Evolutionary conservation across 2,888 invertebrate species (phyloP).

Genomic region (Sclerodermus sp.): DNA sequence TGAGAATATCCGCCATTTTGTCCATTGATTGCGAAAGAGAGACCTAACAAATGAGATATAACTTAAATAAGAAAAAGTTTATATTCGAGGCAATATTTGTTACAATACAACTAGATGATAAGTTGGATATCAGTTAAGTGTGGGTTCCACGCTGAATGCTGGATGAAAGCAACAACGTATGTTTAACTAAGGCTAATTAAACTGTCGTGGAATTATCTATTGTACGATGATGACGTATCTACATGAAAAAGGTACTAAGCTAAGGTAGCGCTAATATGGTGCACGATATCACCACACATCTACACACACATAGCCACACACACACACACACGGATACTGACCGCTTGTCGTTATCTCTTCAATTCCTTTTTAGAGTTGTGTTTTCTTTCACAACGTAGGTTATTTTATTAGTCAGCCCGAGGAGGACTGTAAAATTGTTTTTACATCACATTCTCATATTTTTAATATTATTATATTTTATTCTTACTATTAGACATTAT

Average conservation of each 20-base stretch:
- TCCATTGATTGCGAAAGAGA: constrained; percentile 11
- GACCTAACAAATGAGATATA: constrained; percentile 27
- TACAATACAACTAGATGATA: constrained; percentile 51
- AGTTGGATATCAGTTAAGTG: constrained; percentile 36
- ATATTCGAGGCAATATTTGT: constrained; percentile 57
- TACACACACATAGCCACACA: no score
- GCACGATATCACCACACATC: no score
- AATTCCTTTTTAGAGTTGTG: constrained; percentile 19
- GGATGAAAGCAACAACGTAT: no score
- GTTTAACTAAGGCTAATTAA: no score
- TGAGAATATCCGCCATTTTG: no score
- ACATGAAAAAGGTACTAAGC: constrained; percentile 26
- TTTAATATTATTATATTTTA: constrained; percentile 19
- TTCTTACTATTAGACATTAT: neutral
- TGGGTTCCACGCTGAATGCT: no score
- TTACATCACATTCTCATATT: constrained; percentile 32
- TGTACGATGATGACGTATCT: constrained; percentile 4
- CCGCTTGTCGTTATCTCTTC: constrained; percentile 11
- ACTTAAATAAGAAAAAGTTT: constrained; percentile 42
- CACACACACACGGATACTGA: no score
- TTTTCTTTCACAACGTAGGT: constrained; percentile 19
- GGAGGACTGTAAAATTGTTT: constrained; percentile 16
- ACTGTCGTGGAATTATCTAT: constrained; percentile 6
- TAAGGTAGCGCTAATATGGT: constrained; percentile 6
- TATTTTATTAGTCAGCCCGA: constrained; percentile 4